Conservation (phyloP, 2,888 invertebrate species). For the Gymnosoma rotundatum region DNA sequence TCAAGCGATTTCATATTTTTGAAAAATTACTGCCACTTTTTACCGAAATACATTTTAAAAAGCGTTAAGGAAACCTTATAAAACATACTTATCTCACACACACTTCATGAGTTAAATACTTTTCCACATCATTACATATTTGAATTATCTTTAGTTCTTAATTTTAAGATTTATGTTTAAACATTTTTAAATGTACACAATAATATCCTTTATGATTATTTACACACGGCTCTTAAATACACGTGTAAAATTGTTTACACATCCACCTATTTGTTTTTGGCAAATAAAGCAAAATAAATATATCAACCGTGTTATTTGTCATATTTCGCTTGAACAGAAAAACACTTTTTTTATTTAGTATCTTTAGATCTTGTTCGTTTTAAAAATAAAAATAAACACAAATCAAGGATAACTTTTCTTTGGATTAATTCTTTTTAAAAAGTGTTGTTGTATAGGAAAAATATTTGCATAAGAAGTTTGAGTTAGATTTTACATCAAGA, state of each 20-base stretch:
- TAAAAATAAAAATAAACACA: neutral
- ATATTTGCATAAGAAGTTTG: slow-evolving; percentile 11
- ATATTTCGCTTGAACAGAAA: neutral
- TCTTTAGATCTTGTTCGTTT: neutral
- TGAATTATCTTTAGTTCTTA: too few relatives aligned
- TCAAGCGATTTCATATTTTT: too few relatives aligned
- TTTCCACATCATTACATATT: too few relatives aligned
- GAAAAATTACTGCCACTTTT: too few relatives aligned
- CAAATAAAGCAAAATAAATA: neutral
- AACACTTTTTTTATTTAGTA: neutral
- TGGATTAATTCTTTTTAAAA: too few relatives aligned
- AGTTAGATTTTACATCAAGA: slow-evolving; percentile 3
- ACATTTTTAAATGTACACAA: neutral
- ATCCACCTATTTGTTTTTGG: neutral
- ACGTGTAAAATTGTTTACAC: neutral
- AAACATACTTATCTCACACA: too few relatives aligned
- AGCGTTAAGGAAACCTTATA: too few relatives aligned
- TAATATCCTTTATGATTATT: neutral
- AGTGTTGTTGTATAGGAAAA: too few relatives aligned
- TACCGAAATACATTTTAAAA: too few relatives aligned
- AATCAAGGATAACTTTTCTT: too few relatives aligned
- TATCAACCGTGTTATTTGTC: neutral
- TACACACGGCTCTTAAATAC: neutral
- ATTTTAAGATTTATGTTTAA: neutral
- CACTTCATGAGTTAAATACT: too few relatives aligned